phyloP scores from a whole-genome alignment of 2,797 vertebrate species.

The Crocidura indochinensis region DNA sequence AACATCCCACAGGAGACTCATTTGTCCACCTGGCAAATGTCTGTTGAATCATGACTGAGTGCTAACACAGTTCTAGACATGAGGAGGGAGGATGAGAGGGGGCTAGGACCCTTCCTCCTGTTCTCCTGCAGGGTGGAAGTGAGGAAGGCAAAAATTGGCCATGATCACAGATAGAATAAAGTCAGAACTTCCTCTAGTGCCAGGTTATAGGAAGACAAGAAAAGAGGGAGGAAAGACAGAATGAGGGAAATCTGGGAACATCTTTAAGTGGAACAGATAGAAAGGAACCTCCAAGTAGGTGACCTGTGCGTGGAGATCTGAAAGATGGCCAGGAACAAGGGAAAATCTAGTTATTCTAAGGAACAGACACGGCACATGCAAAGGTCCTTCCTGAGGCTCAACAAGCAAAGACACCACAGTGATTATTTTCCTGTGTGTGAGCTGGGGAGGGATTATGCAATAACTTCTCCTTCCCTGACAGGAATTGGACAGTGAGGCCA shows the following conservation, averaged over 20 bases:
- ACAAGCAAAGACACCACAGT: constrained; percentile 34
- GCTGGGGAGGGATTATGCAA: not conserved
- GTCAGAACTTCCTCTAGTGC: not conserved
- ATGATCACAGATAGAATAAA: not conserved
- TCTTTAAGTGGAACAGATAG: not conserved
- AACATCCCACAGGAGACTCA: not conserved
- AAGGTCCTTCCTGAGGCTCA: constrained; percentile 60
- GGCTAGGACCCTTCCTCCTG: not conserved
- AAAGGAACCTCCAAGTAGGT: not conserved
- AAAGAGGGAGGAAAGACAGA: not conserved
- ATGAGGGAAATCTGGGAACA: not conserved
- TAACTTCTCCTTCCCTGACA: constrained; percentile 30
- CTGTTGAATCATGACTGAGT: not conserved
- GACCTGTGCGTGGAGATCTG: not conserved
- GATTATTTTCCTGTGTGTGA: constrained; percentile 24
- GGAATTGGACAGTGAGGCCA: no score
- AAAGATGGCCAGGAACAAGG: not conserved
- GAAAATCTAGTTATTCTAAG: not conserved
- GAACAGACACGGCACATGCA: not conserved
- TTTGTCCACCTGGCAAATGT: not conserved
- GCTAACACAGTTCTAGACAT: not conserved
- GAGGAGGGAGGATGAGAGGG: no score
- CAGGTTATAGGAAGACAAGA: not conserved
- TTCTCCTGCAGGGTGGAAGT: not conserved
- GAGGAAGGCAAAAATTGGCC: rapidly evolving